Conservation (phyloP, 92 coral and sea anemone genomes). For the Blastomussa wellsi region DNA sequence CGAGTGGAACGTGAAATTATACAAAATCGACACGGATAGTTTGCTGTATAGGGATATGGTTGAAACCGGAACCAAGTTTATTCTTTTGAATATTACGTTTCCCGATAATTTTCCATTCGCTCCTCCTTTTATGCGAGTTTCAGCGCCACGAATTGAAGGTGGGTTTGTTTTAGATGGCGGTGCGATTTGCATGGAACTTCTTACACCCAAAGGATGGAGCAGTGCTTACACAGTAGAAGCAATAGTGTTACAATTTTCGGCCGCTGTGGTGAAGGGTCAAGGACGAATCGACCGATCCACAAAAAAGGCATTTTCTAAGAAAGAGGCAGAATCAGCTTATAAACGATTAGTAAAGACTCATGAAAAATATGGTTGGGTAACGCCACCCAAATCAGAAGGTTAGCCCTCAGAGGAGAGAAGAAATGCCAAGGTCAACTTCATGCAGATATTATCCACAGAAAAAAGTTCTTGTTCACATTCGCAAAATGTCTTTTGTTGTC, state of each 20-base stretch:
- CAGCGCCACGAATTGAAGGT: conserved; percentile 91
- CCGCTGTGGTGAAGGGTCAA: conserved; percentile 91
- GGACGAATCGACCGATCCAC: conserved; percentile 84
- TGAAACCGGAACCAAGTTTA: conserved; percentile 88
- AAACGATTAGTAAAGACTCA: conserved; percentile 90
- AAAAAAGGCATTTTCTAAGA: conserved; percentile 86
- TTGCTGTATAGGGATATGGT: conserved; percentile 85
- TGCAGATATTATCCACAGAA: not conserved
- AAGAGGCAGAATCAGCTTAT: conserved; percentile 88
- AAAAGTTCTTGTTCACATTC: conserved; percentile 4
- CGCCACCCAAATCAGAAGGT: conserved; percentile 91
- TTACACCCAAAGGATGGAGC: conserved; percentile 93
- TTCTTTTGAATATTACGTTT: conserved; percentile 78
- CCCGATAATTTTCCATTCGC: conserved; percentile 93
- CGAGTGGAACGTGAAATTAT: conserved; percentile 88
- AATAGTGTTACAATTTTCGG: conserved; percentile 83
- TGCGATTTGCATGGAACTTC: conserved; percentile 87
- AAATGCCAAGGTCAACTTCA: not conserved
- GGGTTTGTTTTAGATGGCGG: conserved; percentile 92
- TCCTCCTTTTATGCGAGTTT: conserved; percentile 87
- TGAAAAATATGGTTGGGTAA: conserved; percentile 95
- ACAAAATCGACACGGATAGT: conserved; percentile 86
- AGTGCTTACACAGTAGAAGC: conserved; percentile 93
- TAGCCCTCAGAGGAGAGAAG: not conserved
- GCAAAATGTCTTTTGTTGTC: not conserved